A percentile compares a stretch with the other conserved stretches of the same genome.
These are phyloP conservation scores for Myiotriccus ornatus DNA, from an alignment of 2,797 vertebrate species.

Conservation along the genomic window DNA sequence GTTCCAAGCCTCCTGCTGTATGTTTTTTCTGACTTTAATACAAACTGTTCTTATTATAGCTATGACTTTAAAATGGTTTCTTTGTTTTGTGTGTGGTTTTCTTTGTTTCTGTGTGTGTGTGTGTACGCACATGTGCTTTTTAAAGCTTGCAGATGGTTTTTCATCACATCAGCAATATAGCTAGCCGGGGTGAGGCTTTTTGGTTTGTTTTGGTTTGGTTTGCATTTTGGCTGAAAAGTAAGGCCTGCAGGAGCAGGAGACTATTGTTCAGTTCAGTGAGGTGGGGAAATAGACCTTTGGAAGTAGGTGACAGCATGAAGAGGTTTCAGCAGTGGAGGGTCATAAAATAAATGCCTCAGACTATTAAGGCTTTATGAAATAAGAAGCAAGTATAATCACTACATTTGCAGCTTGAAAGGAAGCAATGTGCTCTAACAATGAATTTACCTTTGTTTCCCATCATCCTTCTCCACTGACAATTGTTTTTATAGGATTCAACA, in stretches of 20 bases:
- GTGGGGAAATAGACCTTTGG: not conserved
- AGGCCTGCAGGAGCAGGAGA: not conserved
- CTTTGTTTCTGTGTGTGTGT: not conserved
- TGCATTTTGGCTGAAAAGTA: slow-evolving; percentile 17
- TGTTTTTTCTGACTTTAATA: not conserved
- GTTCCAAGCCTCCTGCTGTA: not conserved
- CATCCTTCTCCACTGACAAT: not conserved
- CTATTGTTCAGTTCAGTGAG: not conserved
- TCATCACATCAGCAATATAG: slow-evolving; percentile 23
- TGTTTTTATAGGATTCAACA: not conserved
- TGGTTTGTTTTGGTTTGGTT: not conserved
- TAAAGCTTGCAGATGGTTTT: slow-evolving; percentile 53
- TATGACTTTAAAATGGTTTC: not conserved
- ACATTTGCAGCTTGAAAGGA: not conserved
- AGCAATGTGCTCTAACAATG: not conserved
- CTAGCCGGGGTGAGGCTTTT: not conserved
- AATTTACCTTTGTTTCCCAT: not conserved
- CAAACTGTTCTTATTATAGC: not conserved
- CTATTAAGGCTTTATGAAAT: not conserved
- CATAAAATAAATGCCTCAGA: not conserved
- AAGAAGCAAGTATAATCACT: not conserved
- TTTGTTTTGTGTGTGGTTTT: not conserved
- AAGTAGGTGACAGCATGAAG: slow-evolving; percentile 2
- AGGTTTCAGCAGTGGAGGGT: not conserved
- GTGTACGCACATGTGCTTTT: not conserved